phyloP scores from a whole-genome alignment of 2,113 vertebrate genomes.

The Dasyurus viverrinus region DNA sequence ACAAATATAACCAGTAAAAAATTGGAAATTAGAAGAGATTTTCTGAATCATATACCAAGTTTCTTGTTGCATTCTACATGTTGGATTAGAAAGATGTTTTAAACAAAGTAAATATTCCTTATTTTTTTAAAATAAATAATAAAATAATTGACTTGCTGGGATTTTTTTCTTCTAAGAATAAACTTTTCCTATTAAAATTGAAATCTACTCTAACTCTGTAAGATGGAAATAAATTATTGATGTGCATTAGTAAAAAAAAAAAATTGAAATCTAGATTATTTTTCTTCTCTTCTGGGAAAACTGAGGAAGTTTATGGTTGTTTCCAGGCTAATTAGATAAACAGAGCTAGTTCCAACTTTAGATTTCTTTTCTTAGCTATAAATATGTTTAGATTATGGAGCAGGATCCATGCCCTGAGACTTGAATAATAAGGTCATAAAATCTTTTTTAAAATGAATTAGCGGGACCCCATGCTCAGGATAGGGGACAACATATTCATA shows the following conservation, averaged over 20 bases:
- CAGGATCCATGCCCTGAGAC: slow-evolving; percentile 5
- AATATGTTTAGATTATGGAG: slow-evolving; percentile 5
- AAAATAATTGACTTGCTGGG: slow-evolving; percentile 17
- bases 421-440: slow-evolving; percentile 16
- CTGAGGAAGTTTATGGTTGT: neutral
- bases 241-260: too few species aligned
- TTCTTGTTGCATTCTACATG: slow-evolving; percentile 3
- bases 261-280: slow-evolving; percentile 1
- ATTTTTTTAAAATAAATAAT: neutral
- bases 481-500: neutral
- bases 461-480: neutral
- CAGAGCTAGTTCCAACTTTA: slow-evolving; percentile 15
- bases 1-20: neutral
- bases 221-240: too few species aligned
- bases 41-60: neutral
- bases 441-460: slow-evolving; percentile 9
- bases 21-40: slow-evolving; percentile 21
- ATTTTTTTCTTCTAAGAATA: slow-evolving; percentile 26
- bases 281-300: neutral
- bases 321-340: slow-evolving; percentile 41
- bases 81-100: slow-evolving; percentile 4
- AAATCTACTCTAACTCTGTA: too few species aligned
- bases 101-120: slow-evolving; percentile 6
- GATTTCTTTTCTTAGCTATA: slow-evolving; percentile 4
- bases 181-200: slow-evolving; percentile 10